Evolutionary conservation across 2,888 invertebrate genomes (phyloP).

Genomic region (Phengaris arion): DNA sequence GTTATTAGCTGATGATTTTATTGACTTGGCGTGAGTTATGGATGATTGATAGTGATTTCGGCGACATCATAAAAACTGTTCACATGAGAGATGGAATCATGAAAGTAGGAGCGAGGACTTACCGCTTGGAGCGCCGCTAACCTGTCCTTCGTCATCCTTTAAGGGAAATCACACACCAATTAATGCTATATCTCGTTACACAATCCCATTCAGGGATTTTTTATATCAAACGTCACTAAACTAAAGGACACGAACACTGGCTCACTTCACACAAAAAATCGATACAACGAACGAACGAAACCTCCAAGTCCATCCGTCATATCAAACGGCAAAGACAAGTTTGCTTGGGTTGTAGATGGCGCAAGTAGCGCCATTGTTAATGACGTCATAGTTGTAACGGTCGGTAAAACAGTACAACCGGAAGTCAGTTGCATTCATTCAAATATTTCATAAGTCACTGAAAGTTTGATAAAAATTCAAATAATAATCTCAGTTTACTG

Average conservation of each 20-base stretch:
- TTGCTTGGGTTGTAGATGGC: conserved; percentile 62
- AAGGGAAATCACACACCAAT: conserved; percentile 83
- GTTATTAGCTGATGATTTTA: background rate
- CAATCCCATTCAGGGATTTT: conserved; percentile 89
- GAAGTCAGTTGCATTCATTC: conserved; percentile 32
- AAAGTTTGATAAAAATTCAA: background rate
- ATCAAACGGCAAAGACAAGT: conserved; percentile 58
- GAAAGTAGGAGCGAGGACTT: conserved; percentile 69
- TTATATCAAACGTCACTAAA: conserved; percentile 86
- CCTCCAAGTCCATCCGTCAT: conserved; percentile 71
- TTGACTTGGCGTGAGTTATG: conserved; percentile 38
- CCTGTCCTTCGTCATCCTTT: conserved; percentile 97
- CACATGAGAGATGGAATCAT: conserved; percentile 50
- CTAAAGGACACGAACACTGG: conserved; percentile 85
- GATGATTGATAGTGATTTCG: conserved; percentile 63
- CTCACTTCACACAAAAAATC: conserved; percentile 87
- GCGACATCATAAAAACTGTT: conserved; percentile 68
- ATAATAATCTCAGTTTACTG: too few relatives aligned
- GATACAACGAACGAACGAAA: conserved; percentile 84
- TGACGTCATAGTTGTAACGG: conserved; percentile 58
- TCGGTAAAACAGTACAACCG: conserved; percentile 55
- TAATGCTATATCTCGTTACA: conserved; percentile 83
- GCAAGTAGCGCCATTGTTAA: conserved; percentile 45
- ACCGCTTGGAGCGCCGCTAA: conserved; percentile 97
- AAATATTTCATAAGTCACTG: background rate